phyloP scores from a whole-genome alignment of 2,888 invertebrate genomes.

The Ennomos fuscantarius region DNA sequence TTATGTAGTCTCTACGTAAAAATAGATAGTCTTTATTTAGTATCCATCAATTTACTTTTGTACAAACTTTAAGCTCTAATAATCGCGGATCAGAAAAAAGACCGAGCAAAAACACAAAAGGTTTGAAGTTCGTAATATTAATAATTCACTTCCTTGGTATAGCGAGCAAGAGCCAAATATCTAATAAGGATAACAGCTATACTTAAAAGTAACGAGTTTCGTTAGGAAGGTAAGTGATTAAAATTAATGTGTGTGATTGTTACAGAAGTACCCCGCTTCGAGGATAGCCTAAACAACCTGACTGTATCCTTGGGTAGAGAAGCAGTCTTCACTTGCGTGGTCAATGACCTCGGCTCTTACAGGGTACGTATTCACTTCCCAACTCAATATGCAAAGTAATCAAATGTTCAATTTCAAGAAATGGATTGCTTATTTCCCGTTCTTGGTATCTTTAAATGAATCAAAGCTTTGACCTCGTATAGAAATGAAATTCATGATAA shows the following conservation, averaged over 20 bases:
- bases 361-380: conserved; percentile 86
- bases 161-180: conserved; percentile 24
- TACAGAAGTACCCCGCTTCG: conserved; percentile 89
- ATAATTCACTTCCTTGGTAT: background rate
- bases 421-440: conserved; percentile 31
- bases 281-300: conserved; percentile 91
- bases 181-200: conserved; percentile 35
- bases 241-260: conserved; percentile 53
- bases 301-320: conserved; percentile 93
- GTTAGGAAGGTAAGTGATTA: conserved; percentile 38
- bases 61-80: no score
- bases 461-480: conserved; percentile 36
- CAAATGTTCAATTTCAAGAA: conserved; percentile 33
- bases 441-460: conserved; percentile 33
- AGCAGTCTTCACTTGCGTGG: conserved; percentile 93
- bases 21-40: no score
- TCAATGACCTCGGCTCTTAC: conserved; percentile 91
- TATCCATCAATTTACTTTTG: no score
- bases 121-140: background rate
- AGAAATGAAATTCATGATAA: conserved; percentile 7
- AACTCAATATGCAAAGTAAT: conserved; percentile 21
- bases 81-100: no score
- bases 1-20: no score
- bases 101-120: no score
- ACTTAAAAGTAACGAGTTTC: conserved; percentile 36